Evolutionary conservation across 2,113 vertebrate genomes (phyloP).

Genomic region (Malurus elegans): DNA sequence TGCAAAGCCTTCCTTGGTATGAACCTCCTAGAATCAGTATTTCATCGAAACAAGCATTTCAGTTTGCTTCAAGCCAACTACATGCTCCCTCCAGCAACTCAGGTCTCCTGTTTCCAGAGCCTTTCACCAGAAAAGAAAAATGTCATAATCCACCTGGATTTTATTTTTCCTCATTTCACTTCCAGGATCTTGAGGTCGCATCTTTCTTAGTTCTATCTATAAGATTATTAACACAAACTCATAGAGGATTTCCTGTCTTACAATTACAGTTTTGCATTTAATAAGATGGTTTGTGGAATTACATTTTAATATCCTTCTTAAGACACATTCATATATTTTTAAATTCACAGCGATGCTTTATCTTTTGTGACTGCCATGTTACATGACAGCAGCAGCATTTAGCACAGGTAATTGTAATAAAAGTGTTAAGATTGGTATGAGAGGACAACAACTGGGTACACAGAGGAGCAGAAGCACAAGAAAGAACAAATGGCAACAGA

Average conservation of each 20-base stretch:
- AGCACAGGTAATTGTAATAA: background rate
- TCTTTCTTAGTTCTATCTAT: background rate
- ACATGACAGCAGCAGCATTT: background rate
- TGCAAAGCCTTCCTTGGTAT: background rate
- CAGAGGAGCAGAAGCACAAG: accelerated
- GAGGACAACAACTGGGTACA: background rate
- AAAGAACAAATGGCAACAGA: background rate
- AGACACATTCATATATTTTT: background rate
- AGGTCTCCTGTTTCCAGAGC: background rate
- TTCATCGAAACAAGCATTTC: background rate
- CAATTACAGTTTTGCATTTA: background rate
- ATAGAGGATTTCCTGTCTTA: background rate
- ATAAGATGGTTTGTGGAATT: background rate
- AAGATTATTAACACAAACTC: background rate
- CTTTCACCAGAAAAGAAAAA: background rate
- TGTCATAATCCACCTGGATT: background rate
- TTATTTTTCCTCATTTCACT: background rate
- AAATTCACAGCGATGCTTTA: background rate
- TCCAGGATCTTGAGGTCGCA: background rate
- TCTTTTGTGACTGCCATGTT: background rate
- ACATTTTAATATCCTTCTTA: background rate
- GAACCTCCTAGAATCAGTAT: background rate
- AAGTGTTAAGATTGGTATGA: background rate
- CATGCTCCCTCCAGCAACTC: background rate
- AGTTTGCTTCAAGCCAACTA: background rate